These are phyloP conservation scores for Euleptes europaea DNA, from an alignment of 2,113 vertebrate species.

Conservation along the genomic window DNA sequence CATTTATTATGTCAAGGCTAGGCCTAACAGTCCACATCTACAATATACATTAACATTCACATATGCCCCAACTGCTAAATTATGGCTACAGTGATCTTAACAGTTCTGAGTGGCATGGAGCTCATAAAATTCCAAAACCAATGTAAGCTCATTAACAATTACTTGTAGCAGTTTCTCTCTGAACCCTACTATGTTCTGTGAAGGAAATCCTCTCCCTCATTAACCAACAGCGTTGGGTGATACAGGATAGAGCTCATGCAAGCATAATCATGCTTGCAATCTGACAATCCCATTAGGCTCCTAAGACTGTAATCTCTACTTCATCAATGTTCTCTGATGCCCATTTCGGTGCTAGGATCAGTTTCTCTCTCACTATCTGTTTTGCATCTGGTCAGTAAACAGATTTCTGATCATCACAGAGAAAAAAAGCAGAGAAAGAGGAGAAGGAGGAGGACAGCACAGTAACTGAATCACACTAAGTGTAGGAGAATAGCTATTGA, in stretches of 20 bases:
- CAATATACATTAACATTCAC: neutral
- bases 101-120: fast-evolving
- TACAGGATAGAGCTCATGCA: fast-evolving
- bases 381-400: too few relatives aligned
- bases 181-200: fast-evolving
- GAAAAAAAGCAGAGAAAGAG: too few relatives aligned
- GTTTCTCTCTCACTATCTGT: too few relatives aligned
- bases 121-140: neutral
- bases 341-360: too few relatives aligned
- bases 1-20: neutral
- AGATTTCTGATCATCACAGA: too few relatives aligned
- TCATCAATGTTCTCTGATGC: too few relatives aligned
- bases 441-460: too few relatives aligned
- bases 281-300: fast-evolving
- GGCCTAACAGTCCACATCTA: neutral
- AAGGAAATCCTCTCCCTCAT: fast-evolving
- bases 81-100: neutral
- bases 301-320: neutral
- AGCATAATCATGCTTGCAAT: neutral
- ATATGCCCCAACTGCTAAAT: neutral
- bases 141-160: neutral
- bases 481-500: too few relatives aligned
- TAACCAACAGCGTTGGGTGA: neutral
- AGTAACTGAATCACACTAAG: too few relatives aligned
- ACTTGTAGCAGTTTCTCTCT: fast-evolving